These are phyloP conservation scores for Zophobas atratus DNA, from an alignment of 1,140 invertebrate genomes.

Conservation along the genomic window DNA sequence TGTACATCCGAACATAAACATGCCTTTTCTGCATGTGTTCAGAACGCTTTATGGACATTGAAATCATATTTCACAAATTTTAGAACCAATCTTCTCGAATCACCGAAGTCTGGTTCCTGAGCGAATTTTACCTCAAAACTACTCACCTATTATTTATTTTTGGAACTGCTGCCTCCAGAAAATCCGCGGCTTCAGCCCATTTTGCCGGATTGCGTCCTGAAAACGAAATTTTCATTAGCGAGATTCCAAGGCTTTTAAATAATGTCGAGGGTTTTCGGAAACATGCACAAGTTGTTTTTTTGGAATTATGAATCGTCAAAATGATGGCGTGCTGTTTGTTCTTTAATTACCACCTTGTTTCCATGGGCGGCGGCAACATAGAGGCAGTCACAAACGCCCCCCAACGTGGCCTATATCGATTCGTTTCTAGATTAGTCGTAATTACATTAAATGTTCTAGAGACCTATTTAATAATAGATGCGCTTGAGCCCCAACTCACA, in stretches of 20 bases:
- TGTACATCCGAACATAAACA: too few species aligned
- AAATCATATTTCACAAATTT: too few species aligned
- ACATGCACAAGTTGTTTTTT: slow-evolving; percentile 4
- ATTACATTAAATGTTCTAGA: too few species aligned
- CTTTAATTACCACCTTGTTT: slow-evolving; percentile 30
- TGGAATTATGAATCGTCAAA: slow-evolving; percentile 26
- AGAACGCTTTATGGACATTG: too few species aligned
- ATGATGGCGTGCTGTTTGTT: slow-evolving; percentile 28
- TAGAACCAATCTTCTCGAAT: too few species aligned
- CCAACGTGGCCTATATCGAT: slow-evolving; percentile 2
- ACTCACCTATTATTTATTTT: slow-evolving; percentile 32
- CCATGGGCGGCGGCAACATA: slow-evolving; percentile 3
- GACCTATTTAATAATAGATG: too few species aligned
- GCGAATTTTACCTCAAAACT: background rate
- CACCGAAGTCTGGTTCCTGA: too few species aligned
- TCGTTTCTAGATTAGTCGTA: background rate
- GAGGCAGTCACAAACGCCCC: slow-evolving; percentile 1
- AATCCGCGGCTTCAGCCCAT: slow-evolving; percentile 63
- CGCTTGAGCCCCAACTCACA: too few species aligned
- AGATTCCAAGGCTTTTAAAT: background rate
- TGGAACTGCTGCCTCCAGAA: slow-evolving; percentile 37
- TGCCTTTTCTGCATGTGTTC: too few species aligned
- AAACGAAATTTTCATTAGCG: slow-evolving; percentile 48
- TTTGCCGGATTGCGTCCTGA: slow-evolving; percentile 59
- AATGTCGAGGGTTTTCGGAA: background rate